Conservation (phyloP, 2,888 invertebrate genomes). For the Platypus cylindrus region DNA sequence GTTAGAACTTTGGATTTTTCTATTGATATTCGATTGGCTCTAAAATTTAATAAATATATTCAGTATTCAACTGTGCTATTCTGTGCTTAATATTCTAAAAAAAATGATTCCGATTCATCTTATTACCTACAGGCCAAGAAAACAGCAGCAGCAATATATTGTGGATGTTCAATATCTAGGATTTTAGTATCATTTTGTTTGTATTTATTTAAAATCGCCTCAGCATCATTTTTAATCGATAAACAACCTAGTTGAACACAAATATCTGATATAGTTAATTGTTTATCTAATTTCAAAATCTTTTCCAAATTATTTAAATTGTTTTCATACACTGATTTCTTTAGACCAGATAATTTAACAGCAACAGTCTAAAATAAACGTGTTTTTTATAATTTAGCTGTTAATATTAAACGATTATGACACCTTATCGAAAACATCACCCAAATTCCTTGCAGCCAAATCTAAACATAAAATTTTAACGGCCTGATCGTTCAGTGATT, state of each 20-base stretch:
- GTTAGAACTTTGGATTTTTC: slow-evolving; percentile 43
- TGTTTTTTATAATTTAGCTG: neutral
- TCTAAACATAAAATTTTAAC: slow-evolving; percentile 50
- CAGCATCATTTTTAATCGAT: slow-evolving; percentile 37
- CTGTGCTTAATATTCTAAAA: too few relatives aligned
- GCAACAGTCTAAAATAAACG: slow-evolving; percentile 39
- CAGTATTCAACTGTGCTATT: too few relatives aligned
- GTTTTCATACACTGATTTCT: slow-evolving; percentile 42
- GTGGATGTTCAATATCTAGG: slow-evolving; percentile 45
- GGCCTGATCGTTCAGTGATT: slow-evolving; percentile 43
- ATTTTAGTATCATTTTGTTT: slow-evolving; percentile 37
- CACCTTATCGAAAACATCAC: slow-evolving; percentile 41
- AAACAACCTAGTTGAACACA: slow-evolving; percentile 45
- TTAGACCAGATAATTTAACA: slow-evolving; percentile 45
- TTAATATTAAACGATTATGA: too few relatives aligned
- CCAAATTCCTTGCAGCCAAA: slow-evolving; percentile 41
- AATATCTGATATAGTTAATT: slow-evolving; percentile 41
- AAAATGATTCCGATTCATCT: too few relatives aligned
- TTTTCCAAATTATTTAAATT: slow-evolving; percentile 46
- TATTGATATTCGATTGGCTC: slow-evolving; percentile 43
- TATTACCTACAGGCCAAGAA: slow-evolving; percentile 48
- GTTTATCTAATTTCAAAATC: slow-evolving; percentile 44
- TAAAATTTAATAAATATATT: slow-evolving; percentile 25
- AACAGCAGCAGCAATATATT: slow-evolving; percentile 52
- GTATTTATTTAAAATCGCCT: slow-evolving; percentile 42